Evolutionary conservation across 2,797 vertebrate species (phyloP), one percentile per base, ranked within the genome.

Genomic region (Chrysocyon brachyurus): DNA sequence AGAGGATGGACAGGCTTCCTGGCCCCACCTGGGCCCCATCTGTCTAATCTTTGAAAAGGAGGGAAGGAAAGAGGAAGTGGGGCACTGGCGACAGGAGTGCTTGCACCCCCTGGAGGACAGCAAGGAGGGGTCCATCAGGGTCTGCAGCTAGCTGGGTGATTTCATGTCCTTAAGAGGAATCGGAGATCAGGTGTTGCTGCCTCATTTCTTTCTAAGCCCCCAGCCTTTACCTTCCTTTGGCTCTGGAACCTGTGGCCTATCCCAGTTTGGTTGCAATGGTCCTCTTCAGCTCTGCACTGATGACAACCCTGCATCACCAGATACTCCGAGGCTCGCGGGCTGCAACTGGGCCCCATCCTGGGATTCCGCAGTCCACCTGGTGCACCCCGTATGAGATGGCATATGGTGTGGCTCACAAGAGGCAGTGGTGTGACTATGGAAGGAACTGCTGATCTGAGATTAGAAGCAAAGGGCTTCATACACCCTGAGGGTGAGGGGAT

Each of bases 321-420:
- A 21, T 6, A 15, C 61, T 22, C 28, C 4, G n/a, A 72, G 31
- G 63, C 9, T 0, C 2, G 0, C 90, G 24, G 19, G 31, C 66
- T 56, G 49, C 28, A 1, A 2, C 49, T 40, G 83, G 63, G 40
- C 19, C 8, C 24, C 12, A 2, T 2, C 3, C 5, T 7, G 12
- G 59, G 33, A 9, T 15, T 84, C 49, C 9, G 19, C 31, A 19
- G 26, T 22, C 26, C 24, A 59, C 15, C 5, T 4, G 0, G 8
- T 2, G 2, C 5, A 36, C 3, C 49, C 33, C 70, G 5, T 3
- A 0, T 4, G 3, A 36, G 31, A 26, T 1, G 1, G 56, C n/a
- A 17, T 5, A 26, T 2, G 7, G n/a, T 1, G 2, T 24, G 16
- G 36, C 15, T 40, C 77, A 12, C 11, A 33, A 56, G 36, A 85